Base-by-base conservation (phyloP, 2,113 vertebrate species). In the Silurus glanis region DNA sequence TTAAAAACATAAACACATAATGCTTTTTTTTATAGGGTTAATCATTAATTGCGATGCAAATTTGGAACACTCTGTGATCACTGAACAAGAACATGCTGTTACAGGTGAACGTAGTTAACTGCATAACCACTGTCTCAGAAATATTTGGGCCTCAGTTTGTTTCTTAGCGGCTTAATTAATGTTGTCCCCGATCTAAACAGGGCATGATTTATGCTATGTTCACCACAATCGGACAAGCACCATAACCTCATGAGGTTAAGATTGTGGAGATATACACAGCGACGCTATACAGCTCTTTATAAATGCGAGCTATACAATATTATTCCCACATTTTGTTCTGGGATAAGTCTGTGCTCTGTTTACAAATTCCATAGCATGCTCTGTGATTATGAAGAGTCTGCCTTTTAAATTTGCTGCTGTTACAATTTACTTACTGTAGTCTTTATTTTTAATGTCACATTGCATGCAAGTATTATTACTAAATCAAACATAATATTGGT, bases 1-100 rank as follows among this genome's bases (percentile, higher is more conserved):
- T 90, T 78, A 82, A 45, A 84, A 25, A 85, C 86, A 78, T 80
- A n/a, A 71, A 87, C 53, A 85, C 17, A 67, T 21, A 61, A 37
- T 23, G 37, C 28, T 80, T 56, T 76, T 37, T 80, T 80, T 37
- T 12, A 13, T n/a, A 37, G 61, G 47, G 88, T 89, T 87, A 89
- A 84, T 76, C 23, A 78, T 87, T 82, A 89, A 85, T 82, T 25
- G 23, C 85, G 28, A 72, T 53, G 83, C 80, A 67, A 79, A 58
- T 72, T 55, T 51, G 9, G 19, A 59, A 61, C 10, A 17, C 4
- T 16, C 10, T 14, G 59, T 53, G 8, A 78, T 28, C n/a, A 12
- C 28, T 85, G 79, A 67, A 66, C 58, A 12, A 58, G 59, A 66
- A 53, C 83, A 85, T 85, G 84, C 75, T 56, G 78, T 80, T 80